phyloP scores from a whole-genome alignment of 2,113 vertebrate species.

The Sorex fumeus region DNA sequence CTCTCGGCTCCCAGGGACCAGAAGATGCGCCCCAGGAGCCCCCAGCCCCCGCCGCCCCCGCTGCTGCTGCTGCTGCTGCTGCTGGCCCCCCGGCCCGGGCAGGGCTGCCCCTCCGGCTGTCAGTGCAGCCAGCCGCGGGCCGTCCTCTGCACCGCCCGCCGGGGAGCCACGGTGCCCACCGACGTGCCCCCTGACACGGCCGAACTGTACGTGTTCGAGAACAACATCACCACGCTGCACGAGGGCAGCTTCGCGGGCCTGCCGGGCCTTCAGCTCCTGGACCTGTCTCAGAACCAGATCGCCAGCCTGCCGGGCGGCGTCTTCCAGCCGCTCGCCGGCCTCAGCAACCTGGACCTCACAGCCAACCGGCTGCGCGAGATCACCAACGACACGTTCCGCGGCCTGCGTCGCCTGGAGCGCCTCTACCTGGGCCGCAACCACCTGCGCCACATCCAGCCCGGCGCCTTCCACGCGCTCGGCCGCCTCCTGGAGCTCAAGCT shows the following conservation, averaged over 20 bases:
- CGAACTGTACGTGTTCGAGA: conserved; percentile 94
- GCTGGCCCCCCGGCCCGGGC: neutral
- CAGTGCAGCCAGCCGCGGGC: conserved; percentile 88
- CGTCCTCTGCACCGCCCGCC: conserved; percentile 88
- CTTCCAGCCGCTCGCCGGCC: conserved; percentile 92
- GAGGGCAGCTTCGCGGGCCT: conserved; percentile 91
- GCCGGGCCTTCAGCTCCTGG: conserved; percentile 92
- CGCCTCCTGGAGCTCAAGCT: conserved; percentile 96
- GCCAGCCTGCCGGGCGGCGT: conserved; percentile 91
- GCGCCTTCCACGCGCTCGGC: conserved; percentile 92
- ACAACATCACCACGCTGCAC: conserved; percentile 91
- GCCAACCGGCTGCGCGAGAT: conserved; percentile 95
- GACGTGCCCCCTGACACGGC: conserved; percentile 89
- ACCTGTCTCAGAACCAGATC: conserved; percentile 97
- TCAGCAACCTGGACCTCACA: conserved; percentile 96
- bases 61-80: conserved; percentile 79
- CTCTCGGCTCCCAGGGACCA: conserved; percentile 63
- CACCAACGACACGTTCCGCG: conserved; percentile 94
- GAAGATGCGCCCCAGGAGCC: conserved; percentile 72
- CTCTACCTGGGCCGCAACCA: conserved; percentile 96
- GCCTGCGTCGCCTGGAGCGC: conserved; percentile 93
- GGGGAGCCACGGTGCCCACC: conserved; percentile 88
- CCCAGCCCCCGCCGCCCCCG: neutral
- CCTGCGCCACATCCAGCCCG: conserved; percentile 93
- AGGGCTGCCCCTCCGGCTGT: conserved; percentile 88